A percentile compares a stretch with the other conserved stretches of the same genome.
These are phyloP conservation scores for Rhodeus uyekii DNA, from an alignment of 2,797 vertebrate species.

Conservation along the genomic window DNA sequence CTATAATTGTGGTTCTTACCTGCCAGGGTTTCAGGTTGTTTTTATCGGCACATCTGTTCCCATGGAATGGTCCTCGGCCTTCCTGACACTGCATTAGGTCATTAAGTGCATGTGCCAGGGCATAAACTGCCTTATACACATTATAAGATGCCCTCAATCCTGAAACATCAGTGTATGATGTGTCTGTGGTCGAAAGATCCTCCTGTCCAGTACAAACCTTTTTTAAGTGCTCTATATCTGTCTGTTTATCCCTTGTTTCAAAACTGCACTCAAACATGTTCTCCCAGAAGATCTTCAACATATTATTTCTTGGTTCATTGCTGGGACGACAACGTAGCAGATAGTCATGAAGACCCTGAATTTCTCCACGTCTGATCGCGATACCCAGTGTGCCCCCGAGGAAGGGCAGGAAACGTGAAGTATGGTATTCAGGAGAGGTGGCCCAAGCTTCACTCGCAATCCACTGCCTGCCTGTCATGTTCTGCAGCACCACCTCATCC, in stretches of 20 bases:
- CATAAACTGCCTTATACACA: conserved; percentile 12
- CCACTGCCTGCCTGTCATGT: not conserved
- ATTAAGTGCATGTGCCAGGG: conserved; percentile 37
- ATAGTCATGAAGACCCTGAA: conserved; percentile 64
- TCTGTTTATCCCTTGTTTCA: not conserved
- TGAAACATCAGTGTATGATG: not conserved
- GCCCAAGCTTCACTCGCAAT: conserved; percentile 3
- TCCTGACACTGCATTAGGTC: conserved; percentile 63
- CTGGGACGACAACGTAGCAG: conserved; percentile 49
- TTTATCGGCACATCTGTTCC: conserved; percentile 65
- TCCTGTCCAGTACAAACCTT: conserved; percentile 54
- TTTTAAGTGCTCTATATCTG: conserved; percentile 19
- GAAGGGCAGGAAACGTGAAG: conserved; percentile 34
- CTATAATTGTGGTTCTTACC: conserved; percentile 56
- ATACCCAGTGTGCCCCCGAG: conserved; percentile 56
- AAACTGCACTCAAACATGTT: conserved; percentile 54
- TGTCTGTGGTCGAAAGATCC: not conserved
- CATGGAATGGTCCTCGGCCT: conserved; percentile 67
- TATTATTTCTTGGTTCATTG: conserved; percentile 43
- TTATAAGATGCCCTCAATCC: not conserved
- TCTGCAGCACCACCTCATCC: conserved; percentile 49
- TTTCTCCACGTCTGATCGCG: conserved; percentile 70
- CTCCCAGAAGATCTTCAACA: conserved; percentile 49
- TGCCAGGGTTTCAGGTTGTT: conserved; percentile 71
- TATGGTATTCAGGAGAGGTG: conserved; percentile 44